Conservation (phyloP, 2,888 invertebrate species). For the Creontiades dilutus region DNA sequence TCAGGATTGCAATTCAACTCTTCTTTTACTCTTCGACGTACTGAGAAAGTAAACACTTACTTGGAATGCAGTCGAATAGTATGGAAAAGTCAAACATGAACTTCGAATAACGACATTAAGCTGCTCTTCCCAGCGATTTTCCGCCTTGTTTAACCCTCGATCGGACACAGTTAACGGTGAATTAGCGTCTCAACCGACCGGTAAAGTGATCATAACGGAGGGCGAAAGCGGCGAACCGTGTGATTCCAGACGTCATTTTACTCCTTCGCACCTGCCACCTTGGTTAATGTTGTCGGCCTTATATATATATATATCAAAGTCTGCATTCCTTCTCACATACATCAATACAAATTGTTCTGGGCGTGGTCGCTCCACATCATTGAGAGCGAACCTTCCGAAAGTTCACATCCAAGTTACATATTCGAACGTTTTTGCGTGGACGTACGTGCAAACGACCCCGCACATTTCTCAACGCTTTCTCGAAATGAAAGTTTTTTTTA, state of each 20-base stretch:
- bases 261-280: neutral
- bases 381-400: no score
- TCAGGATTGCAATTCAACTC: no score
- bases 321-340: neutral
- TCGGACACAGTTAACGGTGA: slow-evolving; percentile 13
- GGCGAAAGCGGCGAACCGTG: slow-evolving; percentile 6
- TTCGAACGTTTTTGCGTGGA: neutral
- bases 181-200: slow-evolving; percentile 15
- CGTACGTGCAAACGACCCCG: neutral
- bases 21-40: no score
- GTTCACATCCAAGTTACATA: no score
- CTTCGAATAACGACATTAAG: neutral
- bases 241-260: slow-evolving; percentile 10
- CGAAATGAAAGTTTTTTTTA: neutral
- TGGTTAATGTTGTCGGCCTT: neutral
- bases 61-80: no score
- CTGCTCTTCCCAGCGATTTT: neutral
- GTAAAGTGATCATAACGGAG: neutral
- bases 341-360: neutral
- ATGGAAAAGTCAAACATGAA: no score
- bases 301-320: neutral
- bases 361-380: neutral
- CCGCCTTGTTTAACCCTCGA: neutral
- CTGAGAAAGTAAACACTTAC: no score
- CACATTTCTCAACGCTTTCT: neutral